Evolutionary conservation across 1,140 invertebrate genomes (phyloP).

Genomic region (Drosophila tsacasi): DNA sequence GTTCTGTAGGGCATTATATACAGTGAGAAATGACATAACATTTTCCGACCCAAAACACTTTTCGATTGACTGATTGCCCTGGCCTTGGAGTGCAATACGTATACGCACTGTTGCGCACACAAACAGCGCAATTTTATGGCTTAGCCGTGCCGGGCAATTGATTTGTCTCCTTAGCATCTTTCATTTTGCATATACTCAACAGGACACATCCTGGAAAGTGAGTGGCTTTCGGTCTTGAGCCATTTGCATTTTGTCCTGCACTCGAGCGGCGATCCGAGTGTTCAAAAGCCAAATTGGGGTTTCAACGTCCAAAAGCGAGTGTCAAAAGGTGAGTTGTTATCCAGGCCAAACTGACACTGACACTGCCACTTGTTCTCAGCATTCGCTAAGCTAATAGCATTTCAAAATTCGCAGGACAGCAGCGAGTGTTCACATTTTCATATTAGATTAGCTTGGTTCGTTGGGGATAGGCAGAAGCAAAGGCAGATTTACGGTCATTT

Average conservation of each 20-base stretch:
- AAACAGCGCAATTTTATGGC: slow-evolving; percentile 24
- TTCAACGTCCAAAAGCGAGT: slow-evolving; percentile 30
- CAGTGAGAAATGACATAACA: slow-evolving; percentile 39
- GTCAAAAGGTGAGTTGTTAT: slow-evolving; percentile 57
- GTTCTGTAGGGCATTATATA: background rate
- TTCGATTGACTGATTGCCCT: slow-evolving; percentile 57
- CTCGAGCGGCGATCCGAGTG: slow-evolving; percentile 6
- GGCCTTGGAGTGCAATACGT: slow-evolving; percentile 36
- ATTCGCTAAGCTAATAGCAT: slow-evolving; percentile 20
- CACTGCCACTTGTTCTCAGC: slow-evolving; percentile 19
- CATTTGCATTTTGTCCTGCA: slow-evolving; percentile 37
- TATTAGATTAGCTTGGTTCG: slow-evolving; percentile 38
- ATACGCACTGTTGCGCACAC: slow-evolving; percentile 64
- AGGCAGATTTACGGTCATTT: slow-evolving; percentile 43
- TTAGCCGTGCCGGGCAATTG: slow-evolving; percentile 28
- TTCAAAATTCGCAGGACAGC: slow-evolving; percentile 2
- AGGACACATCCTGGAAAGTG: slow-evolving; percentile 30
- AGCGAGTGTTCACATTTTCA: slow-evolving; percentile 32
- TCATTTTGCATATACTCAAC: slow-evolving; percentile 43
- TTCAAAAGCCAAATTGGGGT: slow-evolving; percentile 2
- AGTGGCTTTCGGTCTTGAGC: slow-evolving; percentile 32
- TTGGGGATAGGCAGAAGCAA: background rate
- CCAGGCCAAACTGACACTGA: slow-evolving; percentile 4
- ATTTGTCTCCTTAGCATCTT: slow-evolving; percentile 33
- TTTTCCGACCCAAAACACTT: slow-evolving; percentile 38